A percentile compares a stretch with the other conserved stretches of the same genome.
phyloP scores from a whole-genome alignment of 1,140 invertebrate species.

The Pentalonia nigronervosa region DNA sequence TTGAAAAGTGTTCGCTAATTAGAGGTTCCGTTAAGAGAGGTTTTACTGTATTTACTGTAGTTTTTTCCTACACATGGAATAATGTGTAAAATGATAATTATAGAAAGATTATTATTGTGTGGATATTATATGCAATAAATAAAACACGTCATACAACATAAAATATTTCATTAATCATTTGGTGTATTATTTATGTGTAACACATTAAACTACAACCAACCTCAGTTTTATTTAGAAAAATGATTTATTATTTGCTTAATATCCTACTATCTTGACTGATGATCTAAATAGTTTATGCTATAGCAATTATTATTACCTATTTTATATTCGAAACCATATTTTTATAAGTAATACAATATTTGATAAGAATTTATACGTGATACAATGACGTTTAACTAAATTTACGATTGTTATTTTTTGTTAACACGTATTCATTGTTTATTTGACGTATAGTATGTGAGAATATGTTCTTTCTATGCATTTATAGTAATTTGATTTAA shows the following conservation, averaged over 20 bases:
- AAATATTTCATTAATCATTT: conserved; percentile 36
- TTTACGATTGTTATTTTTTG: neutral
- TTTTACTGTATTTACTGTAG: neutral
- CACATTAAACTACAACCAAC: conserved; percentile 6
- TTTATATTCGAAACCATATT: neutral
- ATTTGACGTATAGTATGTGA: neutral
- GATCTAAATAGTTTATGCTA: conserved; percentile 6
- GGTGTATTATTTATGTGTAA: neutral
- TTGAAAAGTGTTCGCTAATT: no score
- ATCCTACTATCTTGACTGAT: neutral
- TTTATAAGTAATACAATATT: neutral
- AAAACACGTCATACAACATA: neutral
- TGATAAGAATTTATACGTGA: neutral
- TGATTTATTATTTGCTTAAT: neutral
- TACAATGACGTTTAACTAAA: neutral
- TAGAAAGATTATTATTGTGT: neutral
- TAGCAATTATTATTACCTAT: neutral
- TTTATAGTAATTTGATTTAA: no score
- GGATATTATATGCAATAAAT: neutral
- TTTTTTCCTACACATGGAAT: neutral
- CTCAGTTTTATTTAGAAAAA: conserved; percentile 20
- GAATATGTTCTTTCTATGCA: neutral
- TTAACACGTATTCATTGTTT: neutral
- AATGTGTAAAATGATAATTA: conserved; percentile 3
- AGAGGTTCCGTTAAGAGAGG: no score